Evolutionary conservation across 2,797 vertebrate genomes (phyloP).

Genomic region (Mus spretus): DNA sequence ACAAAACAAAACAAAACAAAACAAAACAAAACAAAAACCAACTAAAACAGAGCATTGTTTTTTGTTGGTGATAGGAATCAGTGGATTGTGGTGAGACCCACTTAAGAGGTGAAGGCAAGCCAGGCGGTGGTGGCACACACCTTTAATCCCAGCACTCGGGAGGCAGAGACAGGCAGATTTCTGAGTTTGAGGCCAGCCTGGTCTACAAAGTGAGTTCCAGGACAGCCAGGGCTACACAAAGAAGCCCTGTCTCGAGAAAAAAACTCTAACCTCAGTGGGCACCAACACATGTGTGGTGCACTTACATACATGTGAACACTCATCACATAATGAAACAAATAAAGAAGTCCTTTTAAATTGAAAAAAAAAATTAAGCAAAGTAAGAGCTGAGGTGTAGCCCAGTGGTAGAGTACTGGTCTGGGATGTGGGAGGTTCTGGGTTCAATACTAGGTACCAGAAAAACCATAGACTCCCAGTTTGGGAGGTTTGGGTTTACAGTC

Average conservation of each 20-base stretch:
- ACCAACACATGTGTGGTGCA: neutral
- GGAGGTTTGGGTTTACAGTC: neutral
- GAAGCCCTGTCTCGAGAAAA: no score
- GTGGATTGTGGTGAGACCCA: no score
- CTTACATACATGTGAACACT: neutral
- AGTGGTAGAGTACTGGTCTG: neutral
- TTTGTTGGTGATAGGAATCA: neutral
- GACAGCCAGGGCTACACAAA: no score
- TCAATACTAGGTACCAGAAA: neutral
- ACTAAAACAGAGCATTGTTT: neutral
- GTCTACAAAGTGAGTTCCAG: no score
- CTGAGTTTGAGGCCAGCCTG: no score
- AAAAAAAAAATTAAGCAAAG: neutral
- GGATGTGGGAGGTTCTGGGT: neutral
- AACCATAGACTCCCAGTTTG: neutral
- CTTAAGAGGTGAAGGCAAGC: neutral
- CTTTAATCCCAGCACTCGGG: no score
- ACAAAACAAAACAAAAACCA: neutral
- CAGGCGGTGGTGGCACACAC: no score
- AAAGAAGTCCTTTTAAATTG: neutral
- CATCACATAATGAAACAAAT: neutral
- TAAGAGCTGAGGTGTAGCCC: neutral
- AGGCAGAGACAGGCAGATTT: no score
- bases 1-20: neutral
- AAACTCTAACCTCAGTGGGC: neutral